Conservation (phyloP, 2,888 invertebrate species). For the Megalurothrips usitatus region DNA sequence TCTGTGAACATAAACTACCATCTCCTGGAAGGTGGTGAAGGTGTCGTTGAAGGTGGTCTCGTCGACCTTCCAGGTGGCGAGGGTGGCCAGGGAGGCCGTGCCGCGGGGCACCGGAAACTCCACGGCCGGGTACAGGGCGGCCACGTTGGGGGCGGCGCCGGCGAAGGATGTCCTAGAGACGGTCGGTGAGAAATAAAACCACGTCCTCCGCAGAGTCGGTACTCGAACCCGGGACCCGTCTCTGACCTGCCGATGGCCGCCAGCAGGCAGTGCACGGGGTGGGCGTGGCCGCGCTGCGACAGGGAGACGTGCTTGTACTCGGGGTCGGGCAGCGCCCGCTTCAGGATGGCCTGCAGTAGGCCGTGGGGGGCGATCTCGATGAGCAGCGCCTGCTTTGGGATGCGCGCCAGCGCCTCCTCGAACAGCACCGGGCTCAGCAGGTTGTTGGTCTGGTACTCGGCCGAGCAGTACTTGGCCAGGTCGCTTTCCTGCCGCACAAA, state of each 20-base stretch:
- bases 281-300: slow-evolving; percentile 55
- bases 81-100: slow-evolving; percentile 77
- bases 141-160: slow-evolving; percentile 65
- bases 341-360: slow-evolving; percentile 62
- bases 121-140: slow-evolving; percentile 70
- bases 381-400: slow-evolving; percentile 60
- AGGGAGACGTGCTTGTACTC: slow-evolving; percentile 53
- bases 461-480: slow-evolving; percentile 63
- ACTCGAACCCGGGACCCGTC: not conserved
- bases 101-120: slow-evolving; percentile 79
- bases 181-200: no score
- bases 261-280: slow-evolving; percentile 47
- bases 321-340: slow-evolving; percentile 52
- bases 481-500: slow-evolving; percentile 51
- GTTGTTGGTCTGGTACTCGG: slow-evolving; percentile 87
- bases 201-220: no score
- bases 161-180: not conserved
- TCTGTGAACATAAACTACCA: no score
- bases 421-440: slow-evolving; percentile 59
- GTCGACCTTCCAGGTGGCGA: slow-evolving; percentile 84
- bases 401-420: slow-evolving; percentile 58
- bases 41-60: slow-evolving; percentile 57
- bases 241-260: slow-evolving; percentile 48
- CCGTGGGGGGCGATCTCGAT: slow-evolving; percentile 69
- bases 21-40: not conserved